These are phyloP conservation scores for Spodoptera litura DNA, from an alignment of 1,140 invertebrate genomes.

Conservation along the genomic window DNA sequence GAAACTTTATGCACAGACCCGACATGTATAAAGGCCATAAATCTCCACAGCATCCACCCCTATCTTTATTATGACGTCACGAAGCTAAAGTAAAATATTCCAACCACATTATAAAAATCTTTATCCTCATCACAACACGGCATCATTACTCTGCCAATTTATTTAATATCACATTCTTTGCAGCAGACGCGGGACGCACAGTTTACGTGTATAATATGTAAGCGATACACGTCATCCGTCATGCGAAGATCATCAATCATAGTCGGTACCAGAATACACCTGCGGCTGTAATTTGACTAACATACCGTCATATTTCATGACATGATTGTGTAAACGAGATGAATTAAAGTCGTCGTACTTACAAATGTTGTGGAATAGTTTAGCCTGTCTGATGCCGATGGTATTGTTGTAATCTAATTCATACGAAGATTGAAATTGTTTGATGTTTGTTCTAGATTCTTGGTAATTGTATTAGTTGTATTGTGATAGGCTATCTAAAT, in stretches of 20 bases:
- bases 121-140: not conserved
- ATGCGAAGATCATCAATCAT: slow-evolving; percentile 39
- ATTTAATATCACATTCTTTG: slow-evolving; percentile 32
- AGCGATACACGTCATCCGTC: slow-evolving; percentile 29
- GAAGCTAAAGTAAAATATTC: no score
- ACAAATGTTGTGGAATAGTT: slow-evolving; percentile 10
- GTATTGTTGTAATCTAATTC: slow-evolving; percentile 15
- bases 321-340: slow-evolving; percentile 37
- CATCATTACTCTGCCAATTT: slow-evolving; percentile 11
- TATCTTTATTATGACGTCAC: no score
- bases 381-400: not conserved
- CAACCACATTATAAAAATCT: no score
- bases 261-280: slow-evolving; percentile 42
- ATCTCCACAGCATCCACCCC: no score
- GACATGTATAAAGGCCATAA: no score
- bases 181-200: not conserved
- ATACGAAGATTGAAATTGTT: not conserved
- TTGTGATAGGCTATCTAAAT: no score
- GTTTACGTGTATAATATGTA: slow-evolving; percentile 32
- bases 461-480: not conserved
- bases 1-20: no score
- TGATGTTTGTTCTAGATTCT: not conserved
- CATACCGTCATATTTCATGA: slow-evolving; percentile 29
- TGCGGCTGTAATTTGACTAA: slow-evolving; percentile 45
- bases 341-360: slow-evolving; percentile 23